These are phyloP conservation scores for Poecilia picta DNA, from an alignment of 2,797 vertebrate species.

Conservation along the genomic window DNA sequence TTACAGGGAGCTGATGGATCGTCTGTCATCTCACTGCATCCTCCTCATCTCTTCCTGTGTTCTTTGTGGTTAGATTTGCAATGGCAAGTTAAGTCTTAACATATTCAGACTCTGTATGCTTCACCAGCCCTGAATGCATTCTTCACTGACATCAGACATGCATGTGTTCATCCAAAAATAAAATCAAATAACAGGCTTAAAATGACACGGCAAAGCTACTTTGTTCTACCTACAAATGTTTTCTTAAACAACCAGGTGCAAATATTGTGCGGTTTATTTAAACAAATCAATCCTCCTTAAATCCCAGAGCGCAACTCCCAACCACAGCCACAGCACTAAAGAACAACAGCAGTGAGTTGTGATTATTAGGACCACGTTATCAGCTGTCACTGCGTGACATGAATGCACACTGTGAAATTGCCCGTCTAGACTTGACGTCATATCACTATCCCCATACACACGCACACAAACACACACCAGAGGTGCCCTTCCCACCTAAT, in stretches of 20 bases:
- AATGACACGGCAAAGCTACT: background rate
- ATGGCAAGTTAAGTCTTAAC: constrained; percentile 3
- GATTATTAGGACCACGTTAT: constrained; percentile 67
- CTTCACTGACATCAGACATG: constrained; percentile 7
- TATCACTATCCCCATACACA: constrained; percentile 58
- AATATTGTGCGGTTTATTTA: constrained; percentile 11
- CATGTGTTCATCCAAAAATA: background rate
- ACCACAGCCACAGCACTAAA: constrained; percentile 19
- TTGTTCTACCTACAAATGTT: constrained; percentile 4
- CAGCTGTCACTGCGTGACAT: constrained; percentile 69
- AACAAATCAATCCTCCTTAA: constrained; percentile 19
- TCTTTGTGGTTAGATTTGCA: constrained; percentile 2
- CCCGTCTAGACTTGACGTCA: constrained; percentile 81
- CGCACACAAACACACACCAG: constrained; percentile 36
- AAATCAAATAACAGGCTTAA: constrained; percentile 14
- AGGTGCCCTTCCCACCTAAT: constrained; percentile 71
- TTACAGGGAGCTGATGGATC: constrained; percentile 39
- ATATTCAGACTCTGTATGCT: background rate
- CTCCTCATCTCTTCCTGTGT: background rate
- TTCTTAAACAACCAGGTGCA: constrained; percentile 3
- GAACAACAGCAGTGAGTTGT: constrained; percentile 43
- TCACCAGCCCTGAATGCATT: constrained; percentile 2
- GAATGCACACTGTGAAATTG: constrained; percentile 73
- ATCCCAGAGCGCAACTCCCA: constrained; percentile 26
- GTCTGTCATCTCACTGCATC: constrained; percentile 31